Evolutionary conservation across 64 coral and sea anemone species (phyloP).

Genomic region (Montipora efflorescens): DNA sequence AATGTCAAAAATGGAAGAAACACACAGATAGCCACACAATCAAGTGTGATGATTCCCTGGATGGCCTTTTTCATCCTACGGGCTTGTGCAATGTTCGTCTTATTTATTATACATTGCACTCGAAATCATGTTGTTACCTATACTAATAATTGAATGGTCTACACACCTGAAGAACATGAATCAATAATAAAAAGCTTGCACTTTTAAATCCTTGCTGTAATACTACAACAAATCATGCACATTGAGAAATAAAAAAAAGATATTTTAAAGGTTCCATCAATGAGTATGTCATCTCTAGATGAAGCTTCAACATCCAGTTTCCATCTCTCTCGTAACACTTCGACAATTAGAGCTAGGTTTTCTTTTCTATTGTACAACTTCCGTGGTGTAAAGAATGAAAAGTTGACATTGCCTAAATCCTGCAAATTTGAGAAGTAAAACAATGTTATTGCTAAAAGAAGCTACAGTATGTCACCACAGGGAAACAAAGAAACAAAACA

Average conservation of each 20-base stretch:
- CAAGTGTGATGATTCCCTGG: no score
- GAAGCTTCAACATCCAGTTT: slow-evolving; percentile 78
- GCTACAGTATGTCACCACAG: no score
- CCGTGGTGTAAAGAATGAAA: slow-evolving; percentile 85
- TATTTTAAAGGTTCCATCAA: slow-evolving; percentile 92
- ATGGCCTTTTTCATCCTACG: no score
- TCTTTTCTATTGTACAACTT: slow-evolving; percentile 80
- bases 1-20: no score
- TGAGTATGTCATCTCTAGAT: slow-evolving; percentile 86
- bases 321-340: slow-evolving; percentile 80
- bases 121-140: no score
- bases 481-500: no score
- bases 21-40: no score
- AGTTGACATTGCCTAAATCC: slow-evolving; percentile 93
- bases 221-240: background rate
- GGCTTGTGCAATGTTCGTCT: no score
- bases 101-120: no score
- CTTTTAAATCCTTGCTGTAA: background rate
- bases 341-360: slow-evolving; percentile 82
- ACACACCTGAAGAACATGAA: no score
- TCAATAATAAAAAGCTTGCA: no score
- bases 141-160: no score
- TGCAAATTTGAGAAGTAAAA: slow-evolving; percentile 24
- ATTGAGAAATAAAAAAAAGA: slow-evolving; percentile 45
- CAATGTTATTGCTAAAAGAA: background rate